These are phyloP conservation scores for Heliconius charithonia DNA, from an alignment of 2,888 invertebrate genomes.

Conservation along the genomic window DNA sequence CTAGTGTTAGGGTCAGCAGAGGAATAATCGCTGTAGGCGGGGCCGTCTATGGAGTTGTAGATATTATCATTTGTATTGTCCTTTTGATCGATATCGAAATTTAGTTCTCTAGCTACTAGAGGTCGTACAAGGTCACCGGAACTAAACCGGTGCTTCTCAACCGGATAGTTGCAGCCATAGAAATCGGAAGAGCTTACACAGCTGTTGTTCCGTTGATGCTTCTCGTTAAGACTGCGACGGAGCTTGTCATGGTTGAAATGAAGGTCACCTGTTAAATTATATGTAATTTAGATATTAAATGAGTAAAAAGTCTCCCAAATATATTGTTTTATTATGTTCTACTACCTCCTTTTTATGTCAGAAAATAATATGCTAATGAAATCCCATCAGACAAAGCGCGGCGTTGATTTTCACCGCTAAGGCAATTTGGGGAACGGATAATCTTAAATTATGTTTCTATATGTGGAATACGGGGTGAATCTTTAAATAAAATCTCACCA, in stretches of 20 bases:
- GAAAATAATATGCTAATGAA: no score
- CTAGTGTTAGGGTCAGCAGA: constrained; percentile 66
- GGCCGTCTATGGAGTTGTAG: constrained; percentile 75
- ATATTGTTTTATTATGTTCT: neutral
- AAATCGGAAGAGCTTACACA: constrained; percentile 82
- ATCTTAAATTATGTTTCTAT: no score
- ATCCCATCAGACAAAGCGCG: no score
- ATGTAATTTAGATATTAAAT: neutral
- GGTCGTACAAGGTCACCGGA: constrained; percentile 79
- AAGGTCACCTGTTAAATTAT: constrained; percentile 68
- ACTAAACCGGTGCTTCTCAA: constrained; percentile 79
- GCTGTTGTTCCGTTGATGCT: constrained; percentile 81
- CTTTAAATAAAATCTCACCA: constrained; percentile 55
- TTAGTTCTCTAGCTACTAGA: constrained; percentile 74
- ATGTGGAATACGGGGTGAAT: no score
- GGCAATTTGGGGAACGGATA: no score
- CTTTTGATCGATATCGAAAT: constrained; percentile 73
- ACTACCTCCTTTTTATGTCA: no score
- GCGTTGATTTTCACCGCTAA: no score
- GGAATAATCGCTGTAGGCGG: constrained; percentile 66
- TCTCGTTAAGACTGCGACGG: constrained; percentile 79
- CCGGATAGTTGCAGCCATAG: constrained; percentile 82
- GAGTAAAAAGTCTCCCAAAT: neutral
- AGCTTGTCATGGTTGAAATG: constrained; percentile 77
- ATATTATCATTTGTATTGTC: constrained; percentile 66